Evolutionary conservation across 2,888 invertebrate species (phyloP), one percentile per base, ranked within the genome.

Genomic region (Andrena trimmerana): DNA sequence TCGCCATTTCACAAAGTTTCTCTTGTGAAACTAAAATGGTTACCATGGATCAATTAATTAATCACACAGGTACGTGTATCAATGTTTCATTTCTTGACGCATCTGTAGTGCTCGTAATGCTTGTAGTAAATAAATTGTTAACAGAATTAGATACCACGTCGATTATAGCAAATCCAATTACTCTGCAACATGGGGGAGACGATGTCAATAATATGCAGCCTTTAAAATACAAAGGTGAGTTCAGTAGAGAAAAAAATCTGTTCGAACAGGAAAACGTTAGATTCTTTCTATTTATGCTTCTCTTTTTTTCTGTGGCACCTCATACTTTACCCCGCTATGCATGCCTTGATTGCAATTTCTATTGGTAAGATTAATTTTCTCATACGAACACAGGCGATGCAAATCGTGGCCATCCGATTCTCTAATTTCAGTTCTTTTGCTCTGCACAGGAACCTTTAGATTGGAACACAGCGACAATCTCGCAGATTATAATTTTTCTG

Each of bases 401-500:
- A 0, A 27, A 10, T 3, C 4, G 27, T 0, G 5, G 13, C 8
- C 8, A 4, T 13, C 59, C 29, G 29, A 63, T 6, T 31, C 36
- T 65, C 2, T 33, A 36, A 50, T 42, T 42, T 5, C 42, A 16
- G 3, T 27, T 52, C 20, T 7, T 16, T 50, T 8, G 54, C 67
- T 59, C 31, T 20, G 75, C 75, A 33, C 65, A 91, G 90, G 75
- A 57, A 82, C 54, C 5, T n/a, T 82, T 82, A 27, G 74, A 84
- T 2, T 83, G 72, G 74, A 76, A 57, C 57, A 50, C 77, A 42
- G 5, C 87, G 68, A 81, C 84, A 1, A 24, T 86, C 5, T 85
- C 79, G 36, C 89, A 90, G 66, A 84, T 90, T 13, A 70, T 78
- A 52, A 71, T 90, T 66, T 84, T 86, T 7, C 70, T 88, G n/a